phyloP scores from a whole-genome alignment of 2,888 invertebrate species.

The Omphaloscelis lunosa region DNA sequence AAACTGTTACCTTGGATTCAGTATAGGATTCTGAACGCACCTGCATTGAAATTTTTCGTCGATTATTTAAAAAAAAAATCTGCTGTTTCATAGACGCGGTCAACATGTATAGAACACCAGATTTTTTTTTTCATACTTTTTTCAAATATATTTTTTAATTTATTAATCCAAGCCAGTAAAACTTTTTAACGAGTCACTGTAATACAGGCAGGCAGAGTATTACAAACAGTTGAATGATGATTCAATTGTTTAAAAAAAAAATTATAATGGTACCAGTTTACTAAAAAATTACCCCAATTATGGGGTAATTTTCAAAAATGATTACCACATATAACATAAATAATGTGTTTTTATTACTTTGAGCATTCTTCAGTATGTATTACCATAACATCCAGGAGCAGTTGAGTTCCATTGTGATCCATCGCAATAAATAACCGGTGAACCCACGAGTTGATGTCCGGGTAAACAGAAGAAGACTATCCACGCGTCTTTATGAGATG shows the following conservation, averaged over 20 bases:
- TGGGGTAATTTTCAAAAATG: slow-evolving; percentile 22
- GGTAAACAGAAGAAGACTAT: slow-evolving; percentile 92
- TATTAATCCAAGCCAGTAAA: background rate
- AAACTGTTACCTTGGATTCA: no score
- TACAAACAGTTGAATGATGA: no score
- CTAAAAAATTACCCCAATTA: slow-evolving; percentile 9
- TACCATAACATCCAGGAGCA: slow-evolving; percentile 92
- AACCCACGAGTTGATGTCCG: slow-evolving; percentile 91
- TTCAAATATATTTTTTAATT: background rate
- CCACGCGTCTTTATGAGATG: slow-evolving; percentile 89
- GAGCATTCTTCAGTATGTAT: slow-evolving; percentile 40
- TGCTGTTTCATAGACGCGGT: no score
- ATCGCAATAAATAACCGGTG: slow-evolving; percentile 92
- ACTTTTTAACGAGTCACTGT: background rate
- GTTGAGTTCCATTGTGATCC: slow-evolving; percentile 93
- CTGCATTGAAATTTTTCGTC: no score
- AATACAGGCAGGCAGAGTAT: background rate
- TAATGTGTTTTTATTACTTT: background rate
- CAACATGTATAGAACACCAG: no score
- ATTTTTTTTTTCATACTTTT: no score
- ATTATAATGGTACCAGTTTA: slow-evolving; percentile 18
- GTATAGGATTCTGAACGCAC: no score
- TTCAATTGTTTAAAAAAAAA: background rate
- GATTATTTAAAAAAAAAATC: no score
- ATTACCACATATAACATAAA: background rate